phyloP scores from a whole-genome alignment of 2,113 vertebrate species.

The Carlito syrichta region DNA sequence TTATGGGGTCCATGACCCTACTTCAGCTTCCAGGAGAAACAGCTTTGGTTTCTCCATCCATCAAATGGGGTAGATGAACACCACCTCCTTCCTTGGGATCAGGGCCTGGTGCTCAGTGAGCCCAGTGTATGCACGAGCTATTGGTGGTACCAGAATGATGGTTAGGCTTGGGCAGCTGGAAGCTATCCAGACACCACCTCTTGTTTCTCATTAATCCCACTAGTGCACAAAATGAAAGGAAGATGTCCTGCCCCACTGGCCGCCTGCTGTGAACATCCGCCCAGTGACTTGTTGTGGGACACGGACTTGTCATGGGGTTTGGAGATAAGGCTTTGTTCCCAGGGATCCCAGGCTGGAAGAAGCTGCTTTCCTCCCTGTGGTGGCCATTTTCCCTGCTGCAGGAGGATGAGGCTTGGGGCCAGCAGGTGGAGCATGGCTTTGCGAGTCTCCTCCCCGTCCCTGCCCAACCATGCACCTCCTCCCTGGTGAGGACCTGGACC shows the following conservation, averaged over 20 bases:
- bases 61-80: background rate
- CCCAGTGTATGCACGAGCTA: too few species aligned
- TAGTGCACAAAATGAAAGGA: background rate
- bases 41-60: background rate
- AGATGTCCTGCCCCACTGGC: background rate
- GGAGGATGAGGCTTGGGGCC: too few species aligned
- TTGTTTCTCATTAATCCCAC: background rate
- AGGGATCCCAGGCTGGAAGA: too few species aligned
- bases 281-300: too few species aligned
- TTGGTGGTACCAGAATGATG: background rate
- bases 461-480: too few species aligned
- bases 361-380: background rate
- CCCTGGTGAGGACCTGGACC: background rate
- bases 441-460: background rate
- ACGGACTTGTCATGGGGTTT: background rate
- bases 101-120: fast-evolving
- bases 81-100: background rate
- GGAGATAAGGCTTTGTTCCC: too few species aligned
- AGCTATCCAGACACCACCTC: too few species aligned
- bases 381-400: background rate
- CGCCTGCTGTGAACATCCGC: background rate
- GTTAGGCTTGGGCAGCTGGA: background rate
- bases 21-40: too few species aligned
- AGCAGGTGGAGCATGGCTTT: too few species aligned
- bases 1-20: too few species aligned